Conservation (phyloP, 1,140 invertebrate species). For the Pygmarrhopalites habei region DNA sequence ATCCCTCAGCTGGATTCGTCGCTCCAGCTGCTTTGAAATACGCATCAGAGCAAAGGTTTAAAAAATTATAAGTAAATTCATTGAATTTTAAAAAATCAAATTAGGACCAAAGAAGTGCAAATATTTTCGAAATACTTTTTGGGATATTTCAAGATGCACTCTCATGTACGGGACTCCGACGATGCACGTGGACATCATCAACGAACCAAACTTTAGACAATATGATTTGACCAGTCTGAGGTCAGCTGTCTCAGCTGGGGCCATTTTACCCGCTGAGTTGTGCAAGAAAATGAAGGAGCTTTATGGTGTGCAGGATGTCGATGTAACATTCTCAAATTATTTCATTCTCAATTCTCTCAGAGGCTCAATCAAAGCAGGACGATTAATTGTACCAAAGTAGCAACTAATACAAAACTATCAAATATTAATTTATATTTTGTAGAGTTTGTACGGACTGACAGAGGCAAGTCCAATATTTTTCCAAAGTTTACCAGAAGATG, state of each 20-base stretch:
- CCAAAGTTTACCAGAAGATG: slow-evolving; percentile 25
- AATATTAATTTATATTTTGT: background rate
- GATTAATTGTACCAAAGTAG: background rate
- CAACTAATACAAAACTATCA: background rate
- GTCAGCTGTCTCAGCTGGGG: slow-evolving; percentile 25
- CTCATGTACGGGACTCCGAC: slow-evolving; percentile 86
- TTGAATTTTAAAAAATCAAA: too few species aligned
- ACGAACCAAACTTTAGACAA: slow-evolving; percentile 43
- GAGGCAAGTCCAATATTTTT: slow-evolving; percentile 31
- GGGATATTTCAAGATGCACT: slow-evolving; percentile 54
- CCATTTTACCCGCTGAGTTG: slow-evolving; percentile 32
- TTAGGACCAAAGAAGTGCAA: too few species aligned
- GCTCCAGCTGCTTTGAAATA: slow-evolving; percentile 58
- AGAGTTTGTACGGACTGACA: slow-evolving; percentile 33
- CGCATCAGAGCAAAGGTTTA: slow-evolving; percentile 60
- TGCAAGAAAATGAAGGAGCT: slow-evolving; percentile 31
- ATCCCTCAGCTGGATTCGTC: slow-evolving; percentile 62
- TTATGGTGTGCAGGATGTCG: slow-evolving; percentile 43
- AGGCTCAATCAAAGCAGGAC: background rate
- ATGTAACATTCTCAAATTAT: slow-evolving; percentile 43
- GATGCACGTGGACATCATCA: slow-evolving; percentile 85
- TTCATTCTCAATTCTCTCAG: background rate
- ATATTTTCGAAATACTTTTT: too few species aligned
- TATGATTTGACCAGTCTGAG: slow-evolving; percentile 45
- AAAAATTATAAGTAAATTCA: too few species aligned